These are phyloP conservation scores for Calameuta pallipes DNA, from an alignment of 2,888 invertebrate species.

Conservation along the genomic window DNA sequence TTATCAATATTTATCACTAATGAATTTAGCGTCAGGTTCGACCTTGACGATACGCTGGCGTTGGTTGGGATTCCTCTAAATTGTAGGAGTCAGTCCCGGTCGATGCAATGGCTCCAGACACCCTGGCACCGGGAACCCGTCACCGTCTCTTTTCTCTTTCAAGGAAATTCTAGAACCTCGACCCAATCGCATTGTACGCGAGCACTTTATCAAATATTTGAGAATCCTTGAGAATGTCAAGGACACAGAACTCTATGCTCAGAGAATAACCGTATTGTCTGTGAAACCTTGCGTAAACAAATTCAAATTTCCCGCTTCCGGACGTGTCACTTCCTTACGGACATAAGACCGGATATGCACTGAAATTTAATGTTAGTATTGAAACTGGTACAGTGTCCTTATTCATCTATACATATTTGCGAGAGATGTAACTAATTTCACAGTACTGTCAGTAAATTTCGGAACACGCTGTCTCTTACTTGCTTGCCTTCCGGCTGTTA, in stretches of 20 bases:
- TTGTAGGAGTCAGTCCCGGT: slow-evolving; percentile 27
- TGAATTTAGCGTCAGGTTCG: neutral
- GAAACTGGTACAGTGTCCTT: too few species aligned
- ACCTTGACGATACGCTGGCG: neutral
- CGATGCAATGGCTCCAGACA: slow-evolving; percentile 54
- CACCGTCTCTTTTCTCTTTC: neutral
- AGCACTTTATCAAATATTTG: neutral
- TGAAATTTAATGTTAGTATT: too few species aligned
- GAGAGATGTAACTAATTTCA: too few species aligned
- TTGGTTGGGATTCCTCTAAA: neutral
- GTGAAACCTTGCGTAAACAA: neutral
- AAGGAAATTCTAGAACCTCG: neutral
- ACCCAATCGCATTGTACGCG: neutral
- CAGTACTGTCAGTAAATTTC: too few species aligned
- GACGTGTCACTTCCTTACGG: neutral
- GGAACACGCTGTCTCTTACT: neutral
- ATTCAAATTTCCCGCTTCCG: neutral
- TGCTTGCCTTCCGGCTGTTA: neutral
- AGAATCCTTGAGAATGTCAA: neutral
- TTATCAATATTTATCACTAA: neutral
- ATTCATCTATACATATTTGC: too few species aligned
- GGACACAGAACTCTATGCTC: neutral
- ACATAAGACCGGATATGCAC: too few species aligned
- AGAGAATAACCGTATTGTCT: neutral
- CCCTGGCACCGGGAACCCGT: slow-evolving; percentile 37